These are phyloP conservation scores for Drosophila lacicola DNA, from an alignment of 2,888 invertebrate genomes.

Conservation along the genomic window DNA sequence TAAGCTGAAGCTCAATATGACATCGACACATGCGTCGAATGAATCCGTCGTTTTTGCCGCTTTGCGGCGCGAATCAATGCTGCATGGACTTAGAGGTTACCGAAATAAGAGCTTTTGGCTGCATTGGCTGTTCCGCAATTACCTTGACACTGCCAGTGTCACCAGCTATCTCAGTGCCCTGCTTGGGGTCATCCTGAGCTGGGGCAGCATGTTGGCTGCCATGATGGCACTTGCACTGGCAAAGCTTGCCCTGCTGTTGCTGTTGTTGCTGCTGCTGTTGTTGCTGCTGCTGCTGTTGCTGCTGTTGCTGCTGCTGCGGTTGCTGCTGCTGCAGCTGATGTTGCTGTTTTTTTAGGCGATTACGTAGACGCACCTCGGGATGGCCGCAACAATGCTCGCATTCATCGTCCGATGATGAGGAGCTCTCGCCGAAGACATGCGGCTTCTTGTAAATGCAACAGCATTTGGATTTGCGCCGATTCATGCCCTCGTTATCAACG, in stretches of 20 bases:
- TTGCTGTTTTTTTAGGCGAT: slow-evolving; percentile 49
- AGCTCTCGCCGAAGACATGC: slow-evolving; percentile 59
- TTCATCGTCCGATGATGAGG: slow-evolving; percentile 72
- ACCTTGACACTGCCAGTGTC: slow-evolving; percentile 12
- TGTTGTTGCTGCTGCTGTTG: background rate
- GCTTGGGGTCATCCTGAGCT: background rate
- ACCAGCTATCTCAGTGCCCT: slow-evolving; percentile 12
- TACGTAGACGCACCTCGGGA: slow-evolving; percentile 58
- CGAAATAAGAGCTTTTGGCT: background rate
- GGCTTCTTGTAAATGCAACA: slow-evolving; percentile 67
- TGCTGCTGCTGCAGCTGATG: slow-evolving; percentile 8
- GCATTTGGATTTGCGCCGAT: slow-evolving; percentile 67
- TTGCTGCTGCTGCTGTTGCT: background rate
- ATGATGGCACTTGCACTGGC: slow-evolving; percentile 3
- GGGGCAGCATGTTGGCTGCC: background rate
- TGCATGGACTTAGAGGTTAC: slow-evolving; percentile 12
- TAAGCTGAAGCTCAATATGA: no score
- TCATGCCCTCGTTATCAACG: slow-evolving; percentile 64
- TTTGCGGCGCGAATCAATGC: background rate
- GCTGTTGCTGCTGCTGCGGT: background rate
- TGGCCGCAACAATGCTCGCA: slow-evolving; percentile 69
- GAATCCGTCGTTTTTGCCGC: background rate
- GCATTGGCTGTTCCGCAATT: background rate
- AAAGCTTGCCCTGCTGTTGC: background rate
- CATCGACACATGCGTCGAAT: background rate